These are phyloP conservation scores for Caenorhabditis sinica DNA, from an alignment of 2,888 invertebrate genomes.

Conservation along the genomic window DNA sequence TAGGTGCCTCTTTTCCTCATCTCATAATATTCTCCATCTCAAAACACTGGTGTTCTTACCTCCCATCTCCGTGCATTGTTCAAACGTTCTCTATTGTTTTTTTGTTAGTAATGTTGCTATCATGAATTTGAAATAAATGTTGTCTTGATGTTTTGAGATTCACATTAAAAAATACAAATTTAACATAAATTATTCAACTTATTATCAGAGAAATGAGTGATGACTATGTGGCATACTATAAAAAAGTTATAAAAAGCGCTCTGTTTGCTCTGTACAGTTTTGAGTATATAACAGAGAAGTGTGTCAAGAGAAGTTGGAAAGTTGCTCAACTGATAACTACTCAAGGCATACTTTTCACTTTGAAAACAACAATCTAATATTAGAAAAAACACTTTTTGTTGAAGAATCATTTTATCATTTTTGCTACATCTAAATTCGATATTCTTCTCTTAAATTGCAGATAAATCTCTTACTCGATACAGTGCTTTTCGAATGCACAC, in stretches of 20 bases:
- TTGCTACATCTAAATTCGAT: no score
- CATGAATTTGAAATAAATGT: not conserved
- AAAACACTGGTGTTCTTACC: slow-evolving; percentile 9
- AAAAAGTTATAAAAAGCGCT: no score
- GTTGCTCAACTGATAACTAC: not conserved
- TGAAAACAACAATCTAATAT: not conserved
- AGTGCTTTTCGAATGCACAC: not conserved
- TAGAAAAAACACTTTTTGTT: no score
- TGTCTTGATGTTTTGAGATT: not conserved
- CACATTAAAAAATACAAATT: not conserved
- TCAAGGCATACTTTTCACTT: not conserved
- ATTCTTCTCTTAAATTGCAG: no score
- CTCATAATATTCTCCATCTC: slow-evolving; percentile 15
- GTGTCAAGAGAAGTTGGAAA: not conserved
- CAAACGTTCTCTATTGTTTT: not conserved
- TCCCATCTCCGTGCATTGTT: slow-evolving; percentile 7
- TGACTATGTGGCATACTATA: no score
- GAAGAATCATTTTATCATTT: no score
- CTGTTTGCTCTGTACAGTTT: not conserved
- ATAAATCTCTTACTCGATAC: no score
- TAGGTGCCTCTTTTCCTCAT: not conserved
- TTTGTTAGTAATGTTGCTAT: not conserved
- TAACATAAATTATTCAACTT: no score
- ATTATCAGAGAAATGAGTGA: no score
- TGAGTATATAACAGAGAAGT: not conserved